Conservation (phyloP, 2,113 vertebrate genomes). For the Peromyscus leucopus region DNA sequence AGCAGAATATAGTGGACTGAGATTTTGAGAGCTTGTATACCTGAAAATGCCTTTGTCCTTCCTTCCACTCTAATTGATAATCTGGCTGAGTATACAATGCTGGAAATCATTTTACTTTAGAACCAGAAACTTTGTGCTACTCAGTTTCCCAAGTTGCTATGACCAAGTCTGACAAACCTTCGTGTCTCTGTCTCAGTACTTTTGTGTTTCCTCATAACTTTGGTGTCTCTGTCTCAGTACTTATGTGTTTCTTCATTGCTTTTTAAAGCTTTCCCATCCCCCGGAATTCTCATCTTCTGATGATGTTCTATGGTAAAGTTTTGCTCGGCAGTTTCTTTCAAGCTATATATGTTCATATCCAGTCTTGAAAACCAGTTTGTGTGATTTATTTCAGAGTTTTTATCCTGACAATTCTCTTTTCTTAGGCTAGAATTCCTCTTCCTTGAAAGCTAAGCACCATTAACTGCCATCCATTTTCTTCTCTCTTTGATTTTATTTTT, state of each 20-base stretch:
- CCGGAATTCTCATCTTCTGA: not conserved
- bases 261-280: not conserved
- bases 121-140: not conserved
- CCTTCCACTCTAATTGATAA: not conserved
- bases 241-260: not conserved
- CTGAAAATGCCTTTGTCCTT: not conserved
- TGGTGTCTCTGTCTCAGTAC: not conserved
- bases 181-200: not conserved
- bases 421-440: not conserved
- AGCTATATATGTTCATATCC: not conserved
- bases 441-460: not conserved
- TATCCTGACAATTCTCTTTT: not conserved
- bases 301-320: not conserved
- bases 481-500: not conserved
- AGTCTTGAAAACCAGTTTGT: not conserved
- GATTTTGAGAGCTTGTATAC: not conserved
- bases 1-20: not conserved
- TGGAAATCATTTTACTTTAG: not conserved
- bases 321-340: not conserved
- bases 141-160: not conserved
- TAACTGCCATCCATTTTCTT: not conserved
- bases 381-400: constrained; percentile 40
- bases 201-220: not conserved
- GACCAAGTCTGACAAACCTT: not conserved
- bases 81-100: not conserved